phyloP scores from a whole-genome alignment of 2,888 invertebrate genomes.

The Anticlea derivata region DNA sequence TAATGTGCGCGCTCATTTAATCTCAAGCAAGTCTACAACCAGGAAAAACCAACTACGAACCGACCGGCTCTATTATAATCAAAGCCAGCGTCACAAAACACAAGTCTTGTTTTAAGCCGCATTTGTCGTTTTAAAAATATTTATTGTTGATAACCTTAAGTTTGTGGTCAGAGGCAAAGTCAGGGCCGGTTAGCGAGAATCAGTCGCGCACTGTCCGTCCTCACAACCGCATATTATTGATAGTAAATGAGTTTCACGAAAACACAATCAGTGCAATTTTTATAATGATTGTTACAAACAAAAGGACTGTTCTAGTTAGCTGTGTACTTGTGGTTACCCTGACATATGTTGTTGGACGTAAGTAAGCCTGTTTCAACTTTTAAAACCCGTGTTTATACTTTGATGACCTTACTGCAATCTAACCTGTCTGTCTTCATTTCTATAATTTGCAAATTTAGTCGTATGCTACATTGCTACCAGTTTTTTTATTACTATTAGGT shows the following conservation, averaged over 20 bases:
- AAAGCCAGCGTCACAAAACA: conserved; percentile 41
- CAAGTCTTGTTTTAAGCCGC: conserved; percentile 33
- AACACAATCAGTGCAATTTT: conserved; percentile 35
- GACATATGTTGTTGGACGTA: conserved; percentile 45
- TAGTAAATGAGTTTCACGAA: conserved; percentile 32
- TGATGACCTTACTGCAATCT: conserved; percentile 43
- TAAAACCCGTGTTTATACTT: conserved; percentile 32
- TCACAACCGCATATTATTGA: conserved; percentile 44
- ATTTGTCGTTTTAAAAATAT: conserved; percentile 50
- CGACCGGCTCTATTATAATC: conserved; percentile 39
- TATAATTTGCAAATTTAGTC: conserved; percentile 33
- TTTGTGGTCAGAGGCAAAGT: conserved; percentile 51
- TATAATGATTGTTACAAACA: conserved; percentile 46
- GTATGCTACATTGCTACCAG: conserved; percentile 11
- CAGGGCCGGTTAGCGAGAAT: conserved; percentile 54
- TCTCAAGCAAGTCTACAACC: neutral
- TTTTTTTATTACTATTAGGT: conserved; percentile 4
- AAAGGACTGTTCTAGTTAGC: conserved; percentile 36
- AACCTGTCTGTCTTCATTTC: conserved; percentile 24
- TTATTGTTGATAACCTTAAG: conserved; percentile 67
- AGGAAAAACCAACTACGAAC: conserved; percentile 45
- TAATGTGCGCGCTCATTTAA: neutral
- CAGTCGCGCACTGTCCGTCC: conserved; percentile 59
- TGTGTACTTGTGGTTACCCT: conserved; percentile 42
- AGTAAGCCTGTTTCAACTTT: conserved; percentile 39